Evolutionary conservation across 2,888 invertebrate genomes (phyloP).

Genomic region (Noctua comes): DNA sequence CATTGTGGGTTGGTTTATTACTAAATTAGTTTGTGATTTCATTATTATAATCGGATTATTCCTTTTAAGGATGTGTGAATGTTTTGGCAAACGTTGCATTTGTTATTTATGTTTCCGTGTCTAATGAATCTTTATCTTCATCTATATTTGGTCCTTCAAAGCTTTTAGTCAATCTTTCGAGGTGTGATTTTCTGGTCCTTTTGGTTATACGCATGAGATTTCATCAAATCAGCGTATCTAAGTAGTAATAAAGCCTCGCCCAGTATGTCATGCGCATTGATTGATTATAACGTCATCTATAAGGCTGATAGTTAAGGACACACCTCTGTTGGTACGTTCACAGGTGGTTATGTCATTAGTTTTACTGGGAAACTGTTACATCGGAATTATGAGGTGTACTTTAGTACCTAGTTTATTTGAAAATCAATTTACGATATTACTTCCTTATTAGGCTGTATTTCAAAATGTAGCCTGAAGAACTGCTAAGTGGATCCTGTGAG

Average conservation of each 20-base stretch:
- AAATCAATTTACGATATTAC: slow-evolving; percentile 2
- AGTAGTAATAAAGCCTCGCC: slow-evolving; percentile 17
- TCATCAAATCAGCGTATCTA: slow-evolving; percentile 9
- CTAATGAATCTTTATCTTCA: slow-evolving; percentile 26
- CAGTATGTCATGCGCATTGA: slow-evolving; percentile 24
- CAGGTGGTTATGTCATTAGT: slow-evolving; percentile 31
- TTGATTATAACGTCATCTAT: slow-evolving; percentile 34
- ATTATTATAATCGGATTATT: slow-evolving; percentile 64
- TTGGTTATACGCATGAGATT: slow-evolving; percentile 10
- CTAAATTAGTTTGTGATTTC: slow-evolving; percentile 52
- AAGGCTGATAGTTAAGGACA: slow-evolving; percentile 5
- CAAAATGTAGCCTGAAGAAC: background rate
- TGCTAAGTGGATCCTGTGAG: too few relatives aligned
- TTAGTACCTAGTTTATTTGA: slow-evolving; percentile 5
- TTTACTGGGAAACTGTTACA: slow-evolving; percentile 34
- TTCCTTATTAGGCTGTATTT: background rate
- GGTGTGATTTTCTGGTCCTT: slow-evolving; percentile 7
- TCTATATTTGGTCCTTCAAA: background rate
- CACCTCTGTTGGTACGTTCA: slow-evolving; percentile 5
- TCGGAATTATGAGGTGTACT: background rate
- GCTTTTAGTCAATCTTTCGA: background rate
- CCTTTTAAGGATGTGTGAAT: slow-evolving; percentile 56
- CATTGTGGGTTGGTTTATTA: slow-evolving; percentile 58
- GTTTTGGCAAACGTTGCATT: slow-evolving; percentile 45
- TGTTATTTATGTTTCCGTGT: slow-evolving; percentile 48